phyloP scores from a whole-genome alignment of 2,888 invertebrate genomes.

The Phaonia tiefii region DNA sequence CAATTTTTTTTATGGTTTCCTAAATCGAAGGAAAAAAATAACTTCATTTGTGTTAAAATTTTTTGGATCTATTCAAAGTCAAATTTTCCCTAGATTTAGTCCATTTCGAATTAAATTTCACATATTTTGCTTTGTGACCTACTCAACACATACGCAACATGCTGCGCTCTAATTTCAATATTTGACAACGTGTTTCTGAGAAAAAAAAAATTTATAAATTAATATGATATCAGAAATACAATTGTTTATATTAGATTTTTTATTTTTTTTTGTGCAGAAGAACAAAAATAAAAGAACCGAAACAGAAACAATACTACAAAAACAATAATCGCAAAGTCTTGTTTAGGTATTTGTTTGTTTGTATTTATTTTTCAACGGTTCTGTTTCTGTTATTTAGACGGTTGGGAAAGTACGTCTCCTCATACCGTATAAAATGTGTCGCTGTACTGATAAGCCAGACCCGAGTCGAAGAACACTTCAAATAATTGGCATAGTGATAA shows the following conservation, averaged over 20 bases:
- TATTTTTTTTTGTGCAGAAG: background rate
- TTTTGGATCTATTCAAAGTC: too few relatives aligned
- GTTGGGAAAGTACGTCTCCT: background rate
- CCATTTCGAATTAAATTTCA: too few relatives aligned
- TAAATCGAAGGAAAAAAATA: too few relatives aligned
- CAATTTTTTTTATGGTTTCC: too few relatives aligned
- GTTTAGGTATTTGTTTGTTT: background rate
- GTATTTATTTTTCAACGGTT: background rate
- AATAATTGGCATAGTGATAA: slow-evolving; percentile 20
- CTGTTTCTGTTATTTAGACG: background rate
- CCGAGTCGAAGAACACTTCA: background rate
- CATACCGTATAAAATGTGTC: background rate
- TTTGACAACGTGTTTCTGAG: background rate
- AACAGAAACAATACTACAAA: too few relatives aligned
- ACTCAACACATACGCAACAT: background rate
- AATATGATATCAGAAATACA: background rate
- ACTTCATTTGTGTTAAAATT: too few relatives aligned
- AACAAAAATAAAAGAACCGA: too few relatives aligned
- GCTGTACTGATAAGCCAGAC: background rate
- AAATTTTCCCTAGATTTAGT: too few relatives aligned
- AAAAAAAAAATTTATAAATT: background rate
- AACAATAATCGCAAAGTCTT: background rate
- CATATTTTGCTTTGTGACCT: slow-evolving; percentile 11
- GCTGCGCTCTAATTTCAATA: slow-evolving; percentile 6
- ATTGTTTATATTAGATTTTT: background rate